Evolutionary conservation across 2,797 vertebrate genomes (phyloP).

Genomic region (Dromococcyx pavoninus): DNA sequence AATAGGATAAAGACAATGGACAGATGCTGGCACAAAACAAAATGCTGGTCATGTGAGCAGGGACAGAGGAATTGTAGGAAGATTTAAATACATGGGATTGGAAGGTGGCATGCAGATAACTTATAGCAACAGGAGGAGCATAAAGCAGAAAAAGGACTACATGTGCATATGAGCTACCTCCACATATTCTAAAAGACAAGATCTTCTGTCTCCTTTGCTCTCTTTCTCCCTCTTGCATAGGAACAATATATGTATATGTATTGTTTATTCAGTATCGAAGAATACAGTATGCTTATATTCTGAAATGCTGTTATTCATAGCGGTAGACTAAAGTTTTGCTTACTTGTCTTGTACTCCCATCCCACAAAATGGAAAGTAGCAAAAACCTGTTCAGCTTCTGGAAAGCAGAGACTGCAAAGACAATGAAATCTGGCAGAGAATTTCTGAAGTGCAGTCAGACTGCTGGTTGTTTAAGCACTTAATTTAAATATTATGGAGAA

Average conservation of each 20-base stretch:
- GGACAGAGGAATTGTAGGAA: neutral
- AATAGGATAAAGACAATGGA: neutral
- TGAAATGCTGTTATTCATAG: neutral
- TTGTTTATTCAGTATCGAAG: neutral
- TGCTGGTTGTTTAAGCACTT: neutral
- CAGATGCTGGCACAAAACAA: neutral
- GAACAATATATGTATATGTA: neutral
- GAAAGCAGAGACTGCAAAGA: neutral
- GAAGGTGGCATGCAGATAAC: neutral
- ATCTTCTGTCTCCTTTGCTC: neutral
- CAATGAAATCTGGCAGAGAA: neutral
- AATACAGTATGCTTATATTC: neutral
- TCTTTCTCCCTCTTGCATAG: neutral
- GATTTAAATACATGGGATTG: neutral
- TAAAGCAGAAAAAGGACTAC: neutral
- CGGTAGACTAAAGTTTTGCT: neutral
- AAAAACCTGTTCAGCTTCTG: neutral
- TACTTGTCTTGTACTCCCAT: neutral
- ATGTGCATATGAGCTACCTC: neutral
- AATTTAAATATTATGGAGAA: neutral
- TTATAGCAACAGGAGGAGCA: neutral
- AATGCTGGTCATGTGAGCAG: neutral
- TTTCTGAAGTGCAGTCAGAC: neutral
- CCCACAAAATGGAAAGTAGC: neutral
- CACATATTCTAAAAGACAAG: neutral